Evolutionary conservation across 2,797 vertebrate genomes (phyloP).

Genomic region (Strix occidentalis): DNA sequence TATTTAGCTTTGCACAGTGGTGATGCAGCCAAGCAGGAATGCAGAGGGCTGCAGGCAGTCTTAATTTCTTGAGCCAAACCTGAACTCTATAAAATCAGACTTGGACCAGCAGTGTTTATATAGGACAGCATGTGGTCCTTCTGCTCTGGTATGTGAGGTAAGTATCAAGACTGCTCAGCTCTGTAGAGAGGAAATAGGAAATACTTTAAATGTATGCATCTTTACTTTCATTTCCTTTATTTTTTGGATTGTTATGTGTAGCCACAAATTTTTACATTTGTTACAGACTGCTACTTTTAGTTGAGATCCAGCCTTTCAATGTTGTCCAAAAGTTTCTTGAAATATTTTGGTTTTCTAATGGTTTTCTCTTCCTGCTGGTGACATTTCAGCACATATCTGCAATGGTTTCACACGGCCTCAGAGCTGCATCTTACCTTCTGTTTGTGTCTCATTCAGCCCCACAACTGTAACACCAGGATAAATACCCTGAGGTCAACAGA

Average conservation of each 20-base stretch:
- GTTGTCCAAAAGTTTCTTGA: neutral
- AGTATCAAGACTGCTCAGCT: neutral
- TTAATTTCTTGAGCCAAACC: conserved; percentile 27
- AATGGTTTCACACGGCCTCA: neutral
- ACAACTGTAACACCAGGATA: neutral
- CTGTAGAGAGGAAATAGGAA: conserved; percentile 22
- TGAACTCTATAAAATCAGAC: neutral
- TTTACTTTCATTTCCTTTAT: conserved; percentile 26
- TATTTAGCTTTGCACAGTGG: neutral
- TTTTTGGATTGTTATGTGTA: neutral
- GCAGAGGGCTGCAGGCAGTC: neutral
- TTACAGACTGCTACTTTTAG: neutral
- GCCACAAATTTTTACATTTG: neutral
- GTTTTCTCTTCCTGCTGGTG: neutral
- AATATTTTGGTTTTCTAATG: neutral
- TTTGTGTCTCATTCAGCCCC: neutral
- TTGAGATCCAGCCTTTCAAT: neutral
- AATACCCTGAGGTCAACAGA: neutral
- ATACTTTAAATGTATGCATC: conserved; percentile 1
- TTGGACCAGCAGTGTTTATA: neutral
- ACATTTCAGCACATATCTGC: neutral
- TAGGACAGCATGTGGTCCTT: conserved; percentile 15
- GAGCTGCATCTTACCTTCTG: neutral
- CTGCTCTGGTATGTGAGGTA: conserved; percentile 25
- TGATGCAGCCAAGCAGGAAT: neutral